Base-by-base conservation (phyloP, 2,888 invertebrate genomes). In the Zonitis immaculata region DNA sequence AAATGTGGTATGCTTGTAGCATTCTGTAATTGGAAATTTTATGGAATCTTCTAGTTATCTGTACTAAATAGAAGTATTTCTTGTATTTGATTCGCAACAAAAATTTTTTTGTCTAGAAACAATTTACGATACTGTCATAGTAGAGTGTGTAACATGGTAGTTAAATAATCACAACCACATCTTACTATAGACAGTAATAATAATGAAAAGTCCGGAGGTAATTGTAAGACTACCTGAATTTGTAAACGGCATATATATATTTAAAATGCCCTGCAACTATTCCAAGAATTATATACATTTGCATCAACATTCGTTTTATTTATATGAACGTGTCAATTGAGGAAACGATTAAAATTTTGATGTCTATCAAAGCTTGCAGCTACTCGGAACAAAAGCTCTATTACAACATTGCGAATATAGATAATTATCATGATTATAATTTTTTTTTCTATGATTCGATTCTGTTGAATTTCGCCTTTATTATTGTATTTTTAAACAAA, bases 161-260 rank as follows among this genome's bases (percentile, higher is more conserved):
- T 68, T 68, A 68, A 66, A 65, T 66, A 66, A 68, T 68, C 66
- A 66, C 60, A 28, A 51, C 62, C 61, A 64, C 65, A 63, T 67
- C 66, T 65, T 66, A 65, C 65, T 54, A 62, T 60, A 66, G 63
- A 59, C 63, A 60, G 61, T 44, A 32, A 45, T 46, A 35, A 59
- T 59, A 62, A 62, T 58, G 58, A 62, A 54, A 63, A 62, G 61
- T 59, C 62, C 65, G 46, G 54, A 57, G 65, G 64, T 63, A 63
- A 59, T 59, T 59, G 58, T 58, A 51, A 16, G 58, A 65, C 67
- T 67, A 67, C 67, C 67, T 67, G 66, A 66, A 63, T 66, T 67
- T 53, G 58, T 63, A 62, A 63, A 61, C 59, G 58, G 57, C 51
- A 32, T 8, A 27, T n/a, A n/a, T n/a, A n/a, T n/a, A n/a, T n/a